phyloP scores from a whole-genome alignment of 2,888 invertebrate genomes.

The Argyresthia albistria region DNA sequence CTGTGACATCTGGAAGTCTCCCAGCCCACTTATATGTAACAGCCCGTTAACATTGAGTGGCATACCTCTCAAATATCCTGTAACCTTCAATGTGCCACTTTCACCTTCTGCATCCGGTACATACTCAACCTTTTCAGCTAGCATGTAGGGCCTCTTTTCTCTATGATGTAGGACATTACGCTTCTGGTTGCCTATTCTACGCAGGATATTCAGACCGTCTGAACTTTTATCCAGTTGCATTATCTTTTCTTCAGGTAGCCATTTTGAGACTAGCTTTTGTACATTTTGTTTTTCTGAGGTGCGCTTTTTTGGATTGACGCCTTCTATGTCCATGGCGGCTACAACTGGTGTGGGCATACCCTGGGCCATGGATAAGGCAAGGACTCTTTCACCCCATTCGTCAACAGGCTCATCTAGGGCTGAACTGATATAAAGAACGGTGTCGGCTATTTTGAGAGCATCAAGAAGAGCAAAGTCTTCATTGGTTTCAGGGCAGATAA shows the following conservation, averaged over 20 bases:
- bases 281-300: constrained; percentile 77
- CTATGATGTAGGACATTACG: constrained; percentile 78
- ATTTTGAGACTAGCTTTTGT: constrained; percentile 77
- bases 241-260: constrained; percentile 88
- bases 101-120: constrained; percentile 52
- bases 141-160: constrained; percentile 86
- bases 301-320: constrained; percentile 80
- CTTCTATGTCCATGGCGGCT: constrained; percentile 82
- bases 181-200: constrained; percentile 87
- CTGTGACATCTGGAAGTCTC: constrained; percentile 92
- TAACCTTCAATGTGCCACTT: constrained; percentile 81
- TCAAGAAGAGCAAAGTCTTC: constrained; percentile 85
- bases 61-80: constrained; percentile 90
- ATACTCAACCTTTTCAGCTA: constrained; percentile 86
- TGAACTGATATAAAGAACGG: constrained; percentile 84
- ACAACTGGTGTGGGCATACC: constrained; percentile 84
- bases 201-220: constrained; percentile 79
- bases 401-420: constrained; percentile 82
- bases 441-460: constrained; percentile 90
- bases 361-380: constrained; percentile 86
- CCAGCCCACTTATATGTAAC: constrained; percentile 92
- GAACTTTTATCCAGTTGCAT: constrained; percentile 81
- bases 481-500: constrained; percentile 80
- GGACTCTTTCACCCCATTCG: constrained; percentile 83
- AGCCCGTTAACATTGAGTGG: constrained; percentile 89